Evolutionary conservation across 2,113 vertebrate species (phyloP), one percentile per base, ranked within the genome.

Genomic region (Laticauda colubrina): DNA sequence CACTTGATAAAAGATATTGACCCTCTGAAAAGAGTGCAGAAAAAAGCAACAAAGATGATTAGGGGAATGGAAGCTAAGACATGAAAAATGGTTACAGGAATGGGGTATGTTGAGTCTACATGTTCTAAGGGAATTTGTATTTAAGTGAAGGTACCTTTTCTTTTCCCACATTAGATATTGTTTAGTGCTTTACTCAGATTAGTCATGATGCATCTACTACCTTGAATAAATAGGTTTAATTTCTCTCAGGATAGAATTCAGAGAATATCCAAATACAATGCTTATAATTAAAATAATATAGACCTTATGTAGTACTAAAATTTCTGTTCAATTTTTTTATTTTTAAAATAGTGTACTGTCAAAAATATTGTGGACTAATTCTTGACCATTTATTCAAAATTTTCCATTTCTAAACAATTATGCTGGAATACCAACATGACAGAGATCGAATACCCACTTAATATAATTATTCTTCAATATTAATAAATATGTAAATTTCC

Each of bases 331-430:
- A 45, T 59, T 86, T 88, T 88, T 93, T 93, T 90, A 90, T 95
- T 95, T 95, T 88, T 95, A 96, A 96, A 97, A 94, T 95, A 96
- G 91, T 94, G 95, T 95, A 92, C 85, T 95, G 95, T 95, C 94
- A 95, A 93, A 96, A 93, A 64, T 90, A 89, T 59, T 93, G 88
- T 91, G 93, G 93, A 91, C 26, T 48, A 90, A 96, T 93, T 97
- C 55, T 92, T 96, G 94, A 94, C 92, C 94, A 91, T 89, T 95
- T 92, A 5, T 91, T 29, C 59, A 93, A 95, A 89, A 61, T 86
- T 93, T 86, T 86, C 55, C 20, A 3, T 75, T 94, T 89, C 69
- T 94, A 90, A 91, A 93, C 92, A 96, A 23, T 92, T 90, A 87
- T 0, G 92, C 69, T 93, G 93, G 20, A 61, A 95, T 1, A 15